Evolutionary conservation across 2,888 invertebrate genomes (phyloP).

Genomic region (Phasia obesa): DNA sequence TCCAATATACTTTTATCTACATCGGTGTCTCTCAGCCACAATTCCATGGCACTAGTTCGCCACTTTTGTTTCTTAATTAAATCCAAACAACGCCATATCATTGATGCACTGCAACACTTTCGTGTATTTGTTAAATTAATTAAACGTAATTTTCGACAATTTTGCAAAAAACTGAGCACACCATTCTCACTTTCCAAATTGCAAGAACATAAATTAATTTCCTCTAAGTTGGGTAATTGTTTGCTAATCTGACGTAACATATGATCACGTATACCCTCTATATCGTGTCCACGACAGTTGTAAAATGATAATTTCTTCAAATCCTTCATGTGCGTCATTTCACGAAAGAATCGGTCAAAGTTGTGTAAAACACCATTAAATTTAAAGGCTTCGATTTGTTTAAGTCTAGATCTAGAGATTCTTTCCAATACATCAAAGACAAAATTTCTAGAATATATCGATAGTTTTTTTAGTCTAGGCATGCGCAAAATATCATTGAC

Average conservation of each 20-base stretch:
- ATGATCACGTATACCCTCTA: slow-evolving; percentile 74
- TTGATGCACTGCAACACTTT: slow-evolving; percentile 72
- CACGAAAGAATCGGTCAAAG: slow-evolving; percentile 75
- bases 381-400: slow-evolving; percentile 75
- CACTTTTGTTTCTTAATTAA: slow-evolving; percentile 74
- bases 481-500: slow-evolving; percentile 74
- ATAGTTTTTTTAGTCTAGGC: slow-evolving; percentile 75
- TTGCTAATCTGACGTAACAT: slow-evolving; percentile 73
- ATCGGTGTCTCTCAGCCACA: slow-evolving; percentile 76
- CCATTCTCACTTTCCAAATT: slow-evolving; percentile 76
- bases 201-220: slow-evolving; percentile 76
- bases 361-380: slow-evolving; percentile 76
- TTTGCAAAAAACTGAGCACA: slow-evolving; percentile 73
- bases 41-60: slow-evolving; percentile 74
- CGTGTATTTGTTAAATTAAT: slow-evolving; percentile 74
- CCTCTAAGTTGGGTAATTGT: slow-evolving; percentile 72
- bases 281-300: slow-evolving; percentile 67
- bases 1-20: slow-evolving; percentile 71
- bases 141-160: slow-evolving; percentile 74
- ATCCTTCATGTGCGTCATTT: slow-evolving; percentile 73
- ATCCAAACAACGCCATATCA: slow-evolving; percentile 73
- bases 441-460: slow-evolving; percentile 77
- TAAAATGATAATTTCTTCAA: slow-evolving; percentile 73
- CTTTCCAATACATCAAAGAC: slow-evolving; percentile 77
- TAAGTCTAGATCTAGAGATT: slow-evolving; percentile 72